Percentiles rank a stretch among this genome's conserved stretches.
These are phyloP conservation scores for Ips nitidus DNA, from an alignment of 1,140 invertebrate genomes.

Conservation along the genomic window DNA sequence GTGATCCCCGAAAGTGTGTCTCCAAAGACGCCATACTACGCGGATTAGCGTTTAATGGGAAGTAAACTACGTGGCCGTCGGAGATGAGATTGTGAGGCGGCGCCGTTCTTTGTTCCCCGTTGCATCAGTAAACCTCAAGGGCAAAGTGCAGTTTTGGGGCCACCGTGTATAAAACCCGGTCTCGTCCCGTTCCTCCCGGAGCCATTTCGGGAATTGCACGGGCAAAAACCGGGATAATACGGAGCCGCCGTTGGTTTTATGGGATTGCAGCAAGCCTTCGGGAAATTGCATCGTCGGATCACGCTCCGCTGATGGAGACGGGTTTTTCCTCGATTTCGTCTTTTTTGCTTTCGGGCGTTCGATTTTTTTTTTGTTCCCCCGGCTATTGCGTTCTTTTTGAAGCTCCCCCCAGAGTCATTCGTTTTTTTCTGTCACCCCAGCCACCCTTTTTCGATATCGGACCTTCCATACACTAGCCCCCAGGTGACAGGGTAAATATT, in stretches of 20 bases:
- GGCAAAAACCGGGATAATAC: constrained; percentile 34
- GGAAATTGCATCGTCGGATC: constrained; percentile 32
- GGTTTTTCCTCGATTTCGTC: constrained; percentile 20
- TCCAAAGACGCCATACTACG: not conserved
- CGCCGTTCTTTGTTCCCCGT: not conserved
- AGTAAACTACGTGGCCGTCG: not conserved
- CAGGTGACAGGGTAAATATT: too few species aligned
- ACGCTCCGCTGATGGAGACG: constrained; percentile 32
- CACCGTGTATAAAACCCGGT: constrained; percentile 13
- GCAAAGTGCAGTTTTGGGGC: constrained; percentile 1
- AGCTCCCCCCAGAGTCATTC: too few species aligned
- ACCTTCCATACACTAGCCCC: too few species aligned
- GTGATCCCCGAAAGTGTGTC: constrained; percentile 10
- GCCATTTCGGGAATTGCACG: constrained; percentile 34
- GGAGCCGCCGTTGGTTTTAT: constrained; percentile 33
- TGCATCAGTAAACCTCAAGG: not conserved
- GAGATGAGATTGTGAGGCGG: too few species aligned
- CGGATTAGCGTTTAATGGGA: not conserved
- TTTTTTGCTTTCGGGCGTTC: constrained; percentile 10
- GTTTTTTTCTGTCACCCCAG: too few species aligned
- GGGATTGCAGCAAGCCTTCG: constrained; percentile 33
- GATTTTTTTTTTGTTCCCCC: not conserved
- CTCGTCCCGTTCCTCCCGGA: constrained; percentile 21
- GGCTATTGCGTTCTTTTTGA: constrained; percentile 8
- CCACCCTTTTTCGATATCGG: too few species aligned